phyloP scores from a whole-genome alignment of 2,888 invertebrate species.

The Chelonus formosanus region DNA sequence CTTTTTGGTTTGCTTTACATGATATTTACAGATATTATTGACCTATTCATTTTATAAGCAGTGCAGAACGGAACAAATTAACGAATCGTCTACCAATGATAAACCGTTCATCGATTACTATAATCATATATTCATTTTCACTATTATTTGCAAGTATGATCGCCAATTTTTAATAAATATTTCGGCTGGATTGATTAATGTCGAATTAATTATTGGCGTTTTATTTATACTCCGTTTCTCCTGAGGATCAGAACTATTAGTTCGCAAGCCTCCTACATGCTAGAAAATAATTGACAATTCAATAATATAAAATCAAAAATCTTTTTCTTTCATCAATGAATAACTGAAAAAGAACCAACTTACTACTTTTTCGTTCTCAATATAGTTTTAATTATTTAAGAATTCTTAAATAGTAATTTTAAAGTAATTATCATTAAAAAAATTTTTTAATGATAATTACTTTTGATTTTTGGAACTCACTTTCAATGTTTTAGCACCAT shows the following conservation, averaged over 20 bases:
- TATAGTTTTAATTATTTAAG: too few relatives aligned
- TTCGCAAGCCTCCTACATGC: slow-evolving; percentile 53
- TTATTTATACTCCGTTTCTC: slow-evolving; percentile 49
- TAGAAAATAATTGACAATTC: slow-evolving; percentile 42
- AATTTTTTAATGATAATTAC: too few relatives aligned
- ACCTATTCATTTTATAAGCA: slow-evolving; percentile 33
- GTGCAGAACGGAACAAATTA: slow-evolving; percentile 33
- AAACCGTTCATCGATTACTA: slow-evolving; percentile 16
- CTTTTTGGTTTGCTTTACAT: slow-evolving; percentile 23
- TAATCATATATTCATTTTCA: slow-evolving; percentile 2
- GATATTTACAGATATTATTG: slow-evolving; percentile 32
- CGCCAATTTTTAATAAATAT: slow-evolving; percentile 86
- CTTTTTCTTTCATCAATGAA: too few relatives aligned
- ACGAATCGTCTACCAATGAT: slow-evolving; percentile 33
- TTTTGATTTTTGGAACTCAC: too few relatives aligned
- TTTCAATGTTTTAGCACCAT: too few relatives aligned
- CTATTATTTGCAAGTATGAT: slow-evolving; percentile 68
- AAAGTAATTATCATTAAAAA: too few relatives aligned
- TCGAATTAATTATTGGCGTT: slow-evolving; percentile 47
- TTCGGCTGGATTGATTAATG: slow-evolving; percentile 66
- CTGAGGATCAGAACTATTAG: slow-evolving; percentile 63
- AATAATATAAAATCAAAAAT: too few relatives aligned
- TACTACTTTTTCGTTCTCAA: too few relatives aligned
- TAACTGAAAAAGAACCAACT: too few relatives aligned
- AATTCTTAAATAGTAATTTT: too few relatives aligned